Percentiles rank a stretch among this genome's conserved stretches.
phyloP scores from a whole-genome alignment of 2,113 vertebrate species.

The Phalacrocorax aristotelis region DNA sequence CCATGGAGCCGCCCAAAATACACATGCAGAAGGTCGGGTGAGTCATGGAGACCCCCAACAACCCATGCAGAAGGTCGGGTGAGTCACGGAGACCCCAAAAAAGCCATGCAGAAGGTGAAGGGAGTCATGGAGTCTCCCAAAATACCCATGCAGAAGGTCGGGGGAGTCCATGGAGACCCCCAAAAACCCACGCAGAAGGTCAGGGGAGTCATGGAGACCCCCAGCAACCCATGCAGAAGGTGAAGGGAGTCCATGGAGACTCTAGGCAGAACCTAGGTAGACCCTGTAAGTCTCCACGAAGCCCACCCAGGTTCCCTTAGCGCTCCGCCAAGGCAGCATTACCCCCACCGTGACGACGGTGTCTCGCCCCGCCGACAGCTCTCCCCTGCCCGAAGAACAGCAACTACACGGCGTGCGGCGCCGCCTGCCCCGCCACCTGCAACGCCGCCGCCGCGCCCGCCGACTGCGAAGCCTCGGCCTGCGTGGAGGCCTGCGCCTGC shows the following conservation, averaged over 20 bases:
- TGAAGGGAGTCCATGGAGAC: background rate
- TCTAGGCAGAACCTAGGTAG: background rate
- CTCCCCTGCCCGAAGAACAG: constrained; percentile 70
- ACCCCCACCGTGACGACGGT: rapidly evolving
- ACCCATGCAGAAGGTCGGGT: no score
- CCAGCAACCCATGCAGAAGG: background rate
- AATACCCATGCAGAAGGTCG: no score
- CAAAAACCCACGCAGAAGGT: background rate
- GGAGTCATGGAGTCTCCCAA: no score
- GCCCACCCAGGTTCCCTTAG: background rate
- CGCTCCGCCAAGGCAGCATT: rapidly evolving
- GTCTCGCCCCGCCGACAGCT: background rate
- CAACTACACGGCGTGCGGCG: constrained; percentile 39
- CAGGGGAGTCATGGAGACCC: no score
- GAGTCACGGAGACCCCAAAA: no score
- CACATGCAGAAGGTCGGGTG: no score
- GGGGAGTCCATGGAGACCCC: no score
- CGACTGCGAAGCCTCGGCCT: background rate
- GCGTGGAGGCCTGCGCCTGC: constrained; percentile 70
- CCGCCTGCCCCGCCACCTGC: constrained; percentile 61
- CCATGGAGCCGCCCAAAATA: no score
- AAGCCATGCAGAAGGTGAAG: no score
- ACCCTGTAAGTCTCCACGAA: background rate
- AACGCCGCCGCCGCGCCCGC: rapidly evolving
- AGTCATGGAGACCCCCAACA: no score